Conservation (phyloP, 2,113 vertebrate species). For the Festucalex cinctus region DNA sequence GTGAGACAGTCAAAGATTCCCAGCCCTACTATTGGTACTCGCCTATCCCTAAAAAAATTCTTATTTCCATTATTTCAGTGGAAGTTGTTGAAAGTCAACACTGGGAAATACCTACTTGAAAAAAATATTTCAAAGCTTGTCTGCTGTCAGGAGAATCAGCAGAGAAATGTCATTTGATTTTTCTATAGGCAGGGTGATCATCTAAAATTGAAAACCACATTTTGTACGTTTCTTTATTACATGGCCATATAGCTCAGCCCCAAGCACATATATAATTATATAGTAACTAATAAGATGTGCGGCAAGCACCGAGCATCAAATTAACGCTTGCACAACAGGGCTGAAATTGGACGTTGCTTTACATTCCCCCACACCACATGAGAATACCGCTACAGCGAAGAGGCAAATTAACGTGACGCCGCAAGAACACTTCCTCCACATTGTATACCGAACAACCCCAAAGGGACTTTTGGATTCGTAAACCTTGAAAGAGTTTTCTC, state of each 20-base stretch:
- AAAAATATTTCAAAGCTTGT: too few relatives aligned
- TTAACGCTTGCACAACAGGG: background rate
- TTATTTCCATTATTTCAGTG: too few relatives aligned
- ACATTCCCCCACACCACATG: conserved; percentile 19
- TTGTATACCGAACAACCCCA: conserved; percentile 16
- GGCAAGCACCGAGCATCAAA: background rate
- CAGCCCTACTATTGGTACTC: too few relatives aligned
- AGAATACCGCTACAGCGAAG: conserved; percentile 29
- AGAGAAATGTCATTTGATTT: too few relatives aligned
- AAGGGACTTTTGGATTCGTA: conserved; percentile 60
- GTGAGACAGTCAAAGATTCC: too few relatives aligned
- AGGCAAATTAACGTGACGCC: conserved; percentile 39
- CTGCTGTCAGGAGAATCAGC: too few relatives aligned
- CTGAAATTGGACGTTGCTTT: background rate
- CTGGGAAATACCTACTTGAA: too few relatives aligned
- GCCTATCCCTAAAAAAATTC: too few relatives aligned
- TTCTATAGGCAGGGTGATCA: background rate
- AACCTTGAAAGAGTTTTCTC: conserved; percentile 50
- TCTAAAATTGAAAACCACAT: background rate
- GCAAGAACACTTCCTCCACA: conserved; percentile 8
- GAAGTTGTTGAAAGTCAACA: too few relatives aligned
- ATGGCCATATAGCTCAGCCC: background rate
- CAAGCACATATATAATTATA: background rate
- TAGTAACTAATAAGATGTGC: background rate
- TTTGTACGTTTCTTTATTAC: background rate